Percentiles rank a stretch among this genome's conserved stretches.
Evolutionary conservation across 2,113 vertebrate genomes (phyloP).

Genomic region (Pyxicephalus adspersus): DNA sequence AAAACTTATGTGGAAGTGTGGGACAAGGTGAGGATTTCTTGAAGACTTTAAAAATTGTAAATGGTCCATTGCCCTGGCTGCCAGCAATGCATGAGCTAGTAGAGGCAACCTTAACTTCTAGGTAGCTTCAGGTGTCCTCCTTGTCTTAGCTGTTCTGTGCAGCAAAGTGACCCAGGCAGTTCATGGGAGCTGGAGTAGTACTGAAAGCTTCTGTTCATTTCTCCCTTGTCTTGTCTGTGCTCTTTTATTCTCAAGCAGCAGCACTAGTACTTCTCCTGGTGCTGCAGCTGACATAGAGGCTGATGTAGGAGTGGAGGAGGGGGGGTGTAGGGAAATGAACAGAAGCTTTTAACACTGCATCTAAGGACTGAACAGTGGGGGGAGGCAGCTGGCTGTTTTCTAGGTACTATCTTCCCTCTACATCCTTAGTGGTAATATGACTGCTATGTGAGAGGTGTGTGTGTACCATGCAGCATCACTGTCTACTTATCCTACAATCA

Average conservation of each 20-base stretch:
- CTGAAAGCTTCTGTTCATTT: constrained; percentile 36
- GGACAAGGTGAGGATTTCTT: neutral
- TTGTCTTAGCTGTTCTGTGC: neutral
- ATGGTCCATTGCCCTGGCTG: constrained; percentile 6
- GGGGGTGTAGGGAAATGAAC: constrained; percentile 24
- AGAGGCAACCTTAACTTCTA: constrained; percentile 20
- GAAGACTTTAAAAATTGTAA: constrained; percentile 29
- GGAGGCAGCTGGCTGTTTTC: constrained; percentile 29
- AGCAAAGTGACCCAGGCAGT: neutral
- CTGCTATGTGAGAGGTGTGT: neutral
- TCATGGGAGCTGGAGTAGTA: constrained; percentile 11
- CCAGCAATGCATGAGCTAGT: neutral
- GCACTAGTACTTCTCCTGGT: constrained; percentile 42
- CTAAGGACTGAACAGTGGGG: constrained; percentile 39
- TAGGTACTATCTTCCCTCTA: neutral
- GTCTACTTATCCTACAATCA: neutral
- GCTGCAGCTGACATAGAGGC: constrained; percentile 52
- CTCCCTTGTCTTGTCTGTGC: constrained; percentile 44
- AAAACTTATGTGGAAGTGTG: constrained; percentile 37
- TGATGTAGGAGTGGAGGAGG: constrained; percentile 54
- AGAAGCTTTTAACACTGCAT: constrained; percentile 48
- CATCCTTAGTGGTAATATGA: neutral
- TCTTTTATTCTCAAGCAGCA: constrained; percentile 45
- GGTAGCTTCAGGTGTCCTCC: constrained; percentile 18
- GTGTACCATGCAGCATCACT: neutral